These are phyloP conservation scores for Papilio polyxenes DNA, from an alignment of 1,140 invertebrate genomes.

Conservation along the genomic window DNA sequence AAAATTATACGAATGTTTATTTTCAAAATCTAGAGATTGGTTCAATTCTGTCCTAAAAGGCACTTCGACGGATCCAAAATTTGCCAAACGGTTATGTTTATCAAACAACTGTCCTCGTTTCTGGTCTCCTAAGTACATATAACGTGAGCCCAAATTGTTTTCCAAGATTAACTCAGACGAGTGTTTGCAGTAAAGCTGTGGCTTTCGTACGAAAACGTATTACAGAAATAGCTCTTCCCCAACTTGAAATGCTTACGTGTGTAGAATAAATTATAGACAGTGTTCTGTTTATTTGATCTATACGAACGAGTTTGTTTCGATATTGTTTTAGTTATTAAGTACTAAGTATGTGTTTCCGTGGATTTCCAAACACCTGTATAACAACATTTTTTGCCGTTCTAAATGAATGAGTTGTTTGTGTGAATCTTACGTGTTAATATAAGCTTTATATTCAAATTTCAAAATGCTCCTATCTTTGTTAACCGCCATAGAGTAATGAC, in stretches of 20 bases:
- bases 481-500: slow-evolving; percentile 3
- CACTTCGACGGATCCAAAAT: not conserved
- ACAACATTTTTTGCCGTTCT: too few relatives aligned
- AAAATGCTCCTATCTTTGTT: not conserved
- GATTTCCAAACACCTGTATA: too few relatives aligned
- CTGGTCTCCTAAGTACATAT: not conserved
- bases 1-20: not conserved
- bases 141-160: slow-evolving; percentile 19
- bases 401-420: too few relatives aligned
- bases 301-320: not conserved
- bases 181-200: slow-evolving; percentile 25
- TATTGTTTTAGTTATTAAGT: not conserved
- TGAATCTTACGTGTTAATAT: too few relatives aligned
- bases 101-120: not conserved
- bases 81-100: not conserved
- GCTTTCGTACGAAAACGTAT: not conserved
- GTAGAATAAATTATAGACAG: slow-evolving; percentile 13
- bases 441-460: not conserved
- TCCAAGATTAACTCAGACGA: slow-evolving; percentile 3
- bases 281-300: not conserved
- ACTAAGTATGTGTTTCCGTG: not conserved
- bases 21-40: not conserved
- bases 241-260: not conserved
- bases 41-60: not conserved
- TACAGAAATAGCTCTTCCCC: not conserved